Base-by-base conservation (phyloP, 2,113 vertebrate genomes). In the Micronycteris hirsuta region DNA sequence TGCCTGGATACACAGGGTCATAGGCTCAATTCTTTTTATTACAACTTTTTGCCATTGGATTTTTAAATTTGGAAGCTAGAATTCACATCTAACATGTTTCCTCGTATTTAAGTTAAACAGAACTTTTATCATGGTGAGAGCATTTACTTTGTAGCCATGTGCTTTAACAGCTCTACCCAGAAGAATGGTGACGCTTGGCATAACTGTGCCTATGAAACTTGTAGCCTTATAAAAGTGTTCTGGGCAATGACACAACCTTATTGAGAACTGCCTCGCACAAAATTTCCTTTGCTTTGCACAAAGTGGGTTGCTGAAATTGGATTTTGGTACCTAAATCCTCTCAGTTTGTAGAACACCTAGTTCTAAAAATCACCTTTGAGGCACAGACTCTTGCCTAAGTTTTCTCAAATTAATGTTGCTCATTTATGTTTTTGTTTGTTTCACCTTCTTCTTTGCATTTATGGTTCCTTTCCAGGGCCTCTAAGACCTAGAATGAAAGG, bases 321-420 rank as follows among this genome's bases (percentile, higher is more conserved):
- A 74, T 94, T 96, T 95, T 91, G 61, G 89, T 45, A 63, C 2
- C 38, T 89, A 87, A 58, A 45, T 78, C 83, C 15, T 94, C 83
- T 71, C 24, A 96, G 26, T 90, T 89, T 67, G 28, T 82, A 67
- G 70, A 86, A 61, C 54, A 92, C 31, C 52, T 90, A 43, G 22
- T 91, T 81, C 73, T 76, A 5, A 31, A 94, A 67, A 56, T 95
- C 33, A n/a, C 31, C 85, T 89, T 58, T 71, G 73, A 86, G 67
- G 19, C 24, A 81, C 26, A 36, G 19, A 24, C n/a, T 93, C 22
- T 88, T 85, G 43, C 38, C 31, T 70, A 45, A 58, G 22, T 93
- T 56, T 94, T 56, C 82, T 96, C n/a, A 93, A 92, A 86, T 85
- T 84, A 84, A 58, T 80, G 10, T 45, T 91, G 20, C 22, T 36